Conservation (phyloP, 2,888 invertebrate species). For the Anthoptus insignis region DNA sequence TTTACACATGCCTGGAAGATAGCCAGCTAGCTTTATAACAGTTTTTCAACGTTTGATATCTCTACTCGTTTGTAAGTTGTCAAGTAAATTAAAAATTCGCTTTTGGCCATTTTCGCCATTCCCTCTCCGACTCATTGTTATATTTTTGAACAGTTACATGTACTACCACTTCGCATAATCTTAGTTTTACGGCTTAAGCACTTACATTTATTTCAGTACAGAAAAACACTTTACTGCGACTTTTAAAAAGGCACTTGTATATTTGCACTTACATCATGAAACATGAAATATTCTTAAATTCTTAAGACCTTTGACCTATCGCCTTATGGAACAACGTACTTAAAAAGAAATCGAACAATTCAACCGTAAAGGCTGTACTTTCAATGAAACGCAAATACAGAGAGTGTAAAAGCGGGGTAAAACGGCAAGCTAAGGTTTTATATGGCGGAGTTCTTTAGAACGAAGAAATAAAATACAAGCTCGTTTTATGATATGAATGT, state of each 20-base stretch:
- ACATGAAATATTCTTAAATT: constrained; percentile 26
- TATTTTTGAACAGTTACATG: too few relatives aligned
- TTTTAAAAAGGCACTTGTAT: background rate
- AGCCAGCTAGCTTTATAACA: too few relatives aligned
- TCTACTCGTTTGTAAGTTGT: too few relatives aligned
- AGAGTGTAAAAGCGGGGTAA: constrained; percentile 24
- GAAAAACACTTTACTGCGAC: background rate
- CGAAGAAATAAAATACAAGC: constrained; percentile 16
- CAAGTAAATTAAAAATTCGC: too few relatives aligned
- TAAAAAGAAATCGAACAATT: constrained; percentile 34
- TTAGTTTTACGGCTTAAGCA: too few relatives aligned
- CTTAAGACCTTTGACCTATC: constrained; percentile 22
- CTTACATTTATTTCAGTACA: too few relatives aligned
- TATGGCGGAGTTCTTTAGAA: constrained; percentile 11
- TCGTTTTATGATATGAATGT: constrained; percentile 13
- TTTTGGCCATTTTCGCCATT: too few relatives aligned
- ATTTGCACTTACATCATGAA: too few relatives aligned
- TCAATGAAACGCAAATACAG: constrained; percentile 22
- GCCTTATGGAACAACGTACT: constrained; percentile 12
- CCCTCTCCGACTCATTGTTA: too few relatives aligned
- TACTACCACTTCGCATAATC: too few relatives aligned
- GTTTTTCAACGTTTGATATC: too few relatives aligned
- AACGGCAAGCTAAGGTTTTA: constrained; percentile 8
- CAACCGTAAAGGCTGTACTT: constrained; percentile 24
- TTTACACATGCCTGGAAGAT: too few relatives aligned